Conservation (phyloP, 2,113 vertebrate genomes). For the Coreoperca whiteheadi region DNA sequence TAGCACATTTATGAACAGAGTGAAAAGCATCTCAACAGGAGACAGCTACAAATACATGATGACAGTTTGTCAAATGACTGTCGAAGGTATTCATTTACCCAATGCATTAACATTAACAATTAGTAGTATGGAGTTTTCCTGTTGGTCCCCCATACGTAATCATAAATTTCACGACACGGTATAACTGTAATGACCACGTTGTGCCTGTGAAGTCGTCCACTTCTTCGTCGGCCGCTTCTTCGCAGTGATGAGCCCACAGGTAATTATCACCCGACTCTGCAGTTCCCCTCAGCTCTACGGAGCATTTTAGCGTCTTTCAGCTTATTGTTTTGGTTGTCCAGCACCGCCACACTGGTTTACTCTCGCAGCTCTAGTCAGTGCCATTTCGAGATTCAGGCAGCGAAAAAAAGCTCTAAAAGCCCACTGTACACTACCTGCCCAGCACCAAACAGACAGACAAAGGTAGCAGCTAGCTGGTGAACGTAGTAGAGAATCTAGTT, state of each 20-base stretch:
- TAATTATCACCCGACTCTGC: neutral
- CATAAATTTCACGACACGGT: neutral
- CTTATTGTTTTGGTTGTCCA: neutral
- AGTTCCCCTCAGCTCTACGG: fast-evolving
- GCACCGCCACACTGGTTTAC: neutral
- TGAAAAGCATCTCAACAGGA: neutral
- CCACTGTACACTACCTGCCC: neutral
- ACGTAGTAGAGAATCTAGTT: neutral
- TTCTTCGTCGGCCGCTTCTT: no score
- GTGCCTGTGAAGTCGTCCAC: no score
- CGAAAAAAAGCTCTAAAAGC: neutral
- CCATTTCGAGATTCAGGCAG: neutral
- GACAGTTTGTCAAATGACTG: slow-evolving; percentile 8
- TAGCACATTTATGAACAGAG: neutral
- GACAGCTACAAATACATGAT: neutral
- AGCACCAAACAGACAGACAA: no score
- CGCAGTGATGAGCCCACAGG: neutral
- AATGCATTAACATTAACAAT: neutral
- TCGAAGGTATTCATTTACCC: slow-evolving; percentile 1
- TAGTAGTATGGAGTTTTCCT: neutral
- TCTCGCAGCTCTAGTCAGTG: neutral
- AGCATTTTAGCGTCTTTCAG: neutral
- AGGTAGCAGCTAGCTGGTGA: no score
- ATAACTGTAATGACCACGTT: neutral
- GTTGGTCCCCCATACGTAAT: neutral